Percentiles rank a stretch among this genome's conserved stretches.
phyloP scores from a whole-genome alignment of 1,140 invertebrate genomes.

The Palaemon carinicauda region DNA sequence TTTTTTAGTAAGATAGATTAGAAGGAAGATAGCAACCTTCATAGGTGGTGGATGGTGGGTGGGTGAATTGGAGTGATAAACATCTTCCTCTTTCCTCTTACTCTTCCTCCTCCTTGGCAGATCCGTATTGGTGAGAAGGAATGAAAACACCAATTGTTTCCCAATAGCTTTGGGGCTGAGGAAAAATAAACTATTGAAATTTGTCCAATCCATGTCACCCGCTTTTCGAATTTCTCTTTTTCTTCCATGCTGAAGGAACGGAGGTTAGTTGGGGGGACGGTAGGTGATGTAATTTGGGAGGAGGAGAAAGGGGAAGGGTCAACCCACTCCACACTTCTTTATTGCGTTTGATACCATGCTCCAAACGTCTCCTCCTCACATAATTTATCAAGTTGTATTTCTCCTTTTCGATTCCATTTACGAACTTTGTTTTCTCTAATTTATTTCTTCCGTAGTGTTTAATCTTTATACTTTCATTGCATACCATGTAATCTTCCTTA shows the following conservation, averaged over 20 bases:
- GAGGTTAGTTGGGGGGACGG: background rate
- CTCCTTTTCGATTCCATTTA: background rate
- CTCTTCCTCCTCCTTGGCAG: background rate
- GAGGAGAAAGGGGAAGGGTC: background rate
- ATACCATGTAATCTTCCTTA: background rate
- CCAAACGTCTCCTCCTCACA: background rate
- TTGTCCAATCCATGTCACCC: slow-evolving; percentile 48
- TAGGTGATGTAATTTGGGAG: background rate
- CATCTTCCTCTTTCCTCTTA: too few relatives aligned
- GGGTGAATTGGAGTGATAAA: background rate
- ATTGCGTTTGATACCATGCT: background rate
- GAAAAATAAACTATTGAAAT: slow-evolving; percentile 49
- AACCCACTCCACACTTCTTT: background rate
- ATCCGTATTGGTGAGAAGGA: slow-evolving; percentile 34
- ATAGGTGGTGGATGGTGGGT: background rate
- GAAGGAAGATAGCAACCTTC: too few relatives aligned
- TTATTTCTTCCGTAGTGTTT: background rate
- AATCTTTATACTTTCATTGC: too few relatives aligned
- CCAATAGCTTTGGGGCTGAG: slow-evolving; percentile 14
- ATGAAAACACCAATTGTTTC: slow-evolving; percentile 45
- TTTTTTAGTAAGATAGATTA: too few relatives aligned
- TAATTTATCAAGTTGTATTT: too few relatives aligned
- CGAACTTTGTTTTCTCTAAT: background rate
- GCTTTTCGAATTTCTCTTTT: background rate
- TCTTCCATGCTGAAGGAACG: background rate